Conservation (phyloP, 2,113 vertebrate genomes). For the Anseranas semipalmata region DNA sequence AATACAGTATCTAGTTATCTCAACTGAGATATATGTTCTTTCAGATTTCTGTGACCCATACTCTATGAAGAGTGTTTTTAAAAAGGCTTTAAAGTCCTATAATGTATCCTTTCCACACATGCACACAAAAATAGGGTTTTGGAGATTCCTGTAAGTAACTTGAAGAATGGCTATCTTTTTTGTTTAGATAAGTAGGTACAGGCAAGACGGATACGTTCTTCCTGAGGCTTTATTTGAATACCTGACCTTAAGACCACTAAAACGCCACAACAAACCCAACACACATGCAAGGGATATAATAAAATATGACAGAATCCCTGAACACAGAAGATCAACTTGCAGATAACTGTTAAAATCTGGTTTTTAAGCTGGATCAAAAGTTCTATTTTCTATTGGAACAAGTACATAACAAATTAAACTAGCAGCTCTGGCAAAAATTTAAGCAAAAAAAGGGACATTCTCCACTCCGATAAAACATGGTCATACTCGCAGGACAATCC, state of each 20-base stretch:
- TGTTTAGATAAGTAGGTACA: not conserved
- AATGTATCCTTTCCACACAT: not conserved
- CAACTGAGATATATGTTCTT: not conserved
- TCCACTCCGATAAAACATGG: not conserved
- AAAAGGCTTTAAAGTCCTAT: not conserved
- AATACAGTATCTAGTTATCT: not conserved
- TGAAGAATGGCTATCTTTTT: not conserved
- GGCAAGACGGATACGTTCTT: not conserved
- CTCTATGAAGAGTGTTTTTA: not conserved
- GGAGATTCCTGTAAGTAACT: not conserved
- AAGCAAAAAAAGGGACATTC: not conserved
- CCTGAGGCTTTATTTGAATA: not conserved
- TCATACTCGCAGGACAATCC: not conserved
- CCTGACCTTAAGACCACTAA: constrained; percentile 22
- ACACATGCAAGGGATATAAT: not conserved
- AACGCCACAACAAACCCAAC: not conserved
- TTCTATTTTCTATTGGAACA: not conserved
- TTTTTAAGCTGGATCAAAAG: not conserved
- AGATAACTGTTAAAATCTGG: not conserved
- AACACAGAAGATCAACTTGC: not conserved
- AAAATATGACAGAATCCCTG: not conserved
- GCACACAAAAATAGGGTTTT: not conserved
- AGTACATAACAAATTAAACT: not conserved
- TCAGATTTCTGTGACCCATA: not conserved
- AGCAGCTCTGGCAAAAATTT: not conserved